Base-by-base conservation (phyloP, 1,140 invertebrate genomes). In the Teleopsis dalmanni region DNA sequence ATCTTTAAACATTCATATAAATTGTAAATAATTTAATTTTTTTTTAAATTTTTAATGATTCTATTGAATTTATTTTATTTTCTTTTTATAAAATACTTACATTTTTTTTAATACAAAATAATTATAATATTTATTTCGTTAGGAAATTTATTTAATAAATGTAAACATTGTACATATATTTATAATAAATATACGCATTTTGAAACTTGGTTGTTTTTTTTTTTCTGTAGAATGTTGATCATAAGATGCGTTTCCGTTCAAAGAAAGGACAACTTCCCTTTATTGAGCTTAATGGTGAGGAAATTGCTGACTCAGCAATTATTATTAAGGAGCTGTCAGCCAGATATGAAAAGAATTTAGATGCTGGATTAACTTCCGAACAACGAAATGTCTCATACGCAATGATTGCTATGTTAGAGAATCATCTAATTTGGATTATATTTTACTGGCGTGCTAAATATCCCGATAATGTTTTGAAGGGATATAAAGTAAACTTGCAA, bases 391-490 rank as follows among this genome's bases (percentile, higher is more conserved):
- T 92, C 9, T 82, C 88, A 8, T 88, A 95, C 72, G 90, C 91
- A n/a, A 91, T 90, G 76, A 89, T 91, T 62, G 89, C 87, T 21
- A 94, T 96, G 91, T 83, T 94, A 57, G 91, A 95, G 73, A 93
- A 94, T 66, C 91, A 95, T 71, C 79, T 94, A 9, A 82, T 85
- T 35, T 94, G 89, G 89, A 87, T 91, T 54, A 80, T 90, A 35
- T 78, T 83, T 60, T 91, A 83, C 74, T 93, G 89, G 89, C 83
- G 88, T 59, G 83, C 85, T 56, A 92, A 91, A 76, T 87, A 87
- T 63, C 81, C 88, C 4, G 87, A 91, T 57, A 81, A 81, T 57
- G 82, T 91, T 46, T 76, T 91, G 60, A 88, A 88, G 72, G 88
- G 87, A 18, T 92, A 91, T 75, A 91, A 93, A 76, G 78, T 94